Percentiles rank a stretch among this genome's conserved stretches.
Conservation (phyloP, 2,797 vertebrate genomes). For the Cheirogaleus major region DNA sequence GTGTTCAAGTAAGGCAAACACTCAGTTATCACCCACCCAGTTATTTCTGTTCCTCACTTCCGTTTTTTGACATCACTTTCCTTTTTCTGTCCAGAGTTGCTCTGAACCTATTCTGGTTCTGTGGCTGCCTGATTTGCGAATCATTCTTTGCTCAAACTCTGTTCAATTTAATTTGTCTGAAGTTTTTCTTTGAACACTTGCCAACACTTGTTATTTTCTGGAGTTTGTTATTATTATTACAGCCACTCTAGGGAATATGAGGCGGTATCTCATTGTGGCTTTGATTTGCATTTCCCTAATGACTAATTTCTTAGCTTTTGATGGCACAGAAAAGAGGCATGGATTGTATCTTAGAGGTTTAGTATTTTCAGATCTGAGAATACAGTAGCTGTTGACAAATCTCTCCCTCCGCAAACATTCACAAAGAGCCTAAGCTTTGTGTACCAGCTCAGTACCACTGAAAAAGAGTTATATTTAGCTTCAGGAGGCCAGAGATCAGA, state of each 20-base stretch:
- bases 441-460: background rate
- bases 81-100: background rate
- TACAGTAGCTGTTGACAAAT: background rate
- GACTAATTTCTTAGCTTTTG: background rate
- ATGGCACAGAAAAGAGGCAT: background rate
- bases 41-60: background rate
- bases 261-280: background rate
- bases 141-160: background rate
- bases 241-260: background rate
- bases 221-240: background rate
- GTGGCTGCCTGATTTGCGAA: background rate
- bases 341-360: background rate
- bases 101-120: background rate
- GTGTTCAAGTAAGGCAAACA: background rate
- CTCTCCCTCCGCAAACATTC: background rate
- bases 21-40: background rate
- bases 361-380: background rate
- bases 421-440: background rate
- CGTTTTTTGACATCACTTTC: background rate
- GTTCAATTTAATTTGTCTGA: background rate
- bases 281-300: background rate
- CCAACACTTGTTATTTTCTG: background rate
- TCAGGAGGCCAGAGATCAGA: conserved; percentile 12
- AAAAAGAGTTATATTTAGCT: conserved; percentile 42
- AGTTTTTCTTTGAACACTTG: background rate